Conservation (phyloP, 2,888 invertebrate species). For the Eristalis arbustorum region DNA sequence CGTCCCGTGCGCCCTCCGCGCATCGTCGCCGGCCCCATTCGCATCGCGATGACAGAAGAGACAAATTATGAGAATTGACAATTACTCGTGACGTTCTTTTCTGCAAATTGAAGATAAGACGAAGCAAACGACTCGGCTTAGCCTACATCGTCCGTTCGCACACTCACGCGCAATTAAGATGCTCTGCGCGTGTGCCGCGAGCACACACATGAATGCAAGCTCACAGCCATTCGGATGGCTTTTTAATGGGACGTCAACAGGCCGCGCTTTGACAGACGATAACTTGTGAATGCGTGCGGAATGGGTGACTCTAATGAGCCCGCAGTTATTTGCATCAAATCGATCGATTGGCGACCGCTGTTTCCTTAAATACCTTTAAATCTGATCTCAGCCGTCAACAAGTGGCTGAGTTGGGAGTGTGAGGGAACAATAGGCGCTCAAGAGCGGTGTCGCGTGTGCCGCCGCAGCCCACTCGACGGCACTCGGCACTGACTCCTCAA, state of each 20-base stretch:
- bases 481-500: conserved; percentile 33
- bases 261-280: conserved; percentile 26
- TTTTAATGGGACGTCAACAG: conserved; percentile 53
- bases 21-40: not conserved
- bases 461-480: conserved; percentile 17
- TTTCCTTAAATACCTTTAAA: conserved; percentile 27
- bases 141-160: conserved; percentile 32
- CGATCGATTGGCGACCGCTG: not conserved
- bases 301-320: conserved; percentile 66
- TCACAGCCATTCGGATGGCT: not conserved
- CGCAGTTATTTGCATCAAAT: not conserved
- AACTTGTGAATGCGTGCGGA: conserved; percentile 35
- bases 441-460: conserved; percentile 37
- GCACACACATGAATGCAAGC: conserved; percentile 1
- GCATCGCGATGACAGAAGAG: conserved; percentile 54
- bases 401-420: conserved; percentile 35
- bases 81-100: conserved; percentile 60
- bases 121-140: conserved; percentile 40
- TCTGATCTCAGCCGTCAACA: conserved; percentile 51
- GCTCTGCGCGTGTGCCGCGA: conserved; percentile 63
- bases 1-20: not conserved
- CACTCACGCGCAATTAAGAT: conserved; percentile 62
- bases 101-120: conserved; percentile 68
- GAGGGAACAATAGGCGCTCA: not conserved
- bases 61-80: conserved; percentile 69